Conservation (phyloP, 2,888 invertebrate genomes). For the Diplazon laetatorius region DNA sequence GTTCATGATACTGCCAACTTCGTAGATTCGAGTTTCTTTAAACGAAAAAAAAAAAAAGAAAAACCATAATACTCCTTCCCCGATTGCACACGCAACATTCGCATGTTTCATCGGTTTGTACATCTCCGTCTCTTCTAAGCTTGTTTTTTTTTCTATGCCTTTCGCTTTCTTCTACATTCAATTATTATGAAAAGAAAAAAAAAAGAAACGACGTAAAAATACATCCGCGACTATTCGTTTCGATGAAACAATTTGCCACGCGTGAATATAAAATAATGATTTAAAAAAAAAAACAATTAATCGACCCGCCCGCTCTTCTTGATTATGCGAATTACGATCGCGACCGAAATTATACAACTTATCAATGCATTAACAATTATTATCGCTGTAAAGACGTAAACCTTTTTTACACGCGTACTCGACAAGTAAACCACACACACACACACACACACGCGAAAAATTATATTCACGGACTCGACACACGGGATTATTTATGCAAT, state of each 20-base stretch:
- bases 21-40: conserved; percentile 73
- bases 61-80: conserved; percentile 74
- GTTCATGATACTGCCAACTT: conserved; percentile 81
- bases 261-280: too few species aligned
- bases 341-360: conserved; percentile 44
- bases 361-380: conserved; percentile 26
- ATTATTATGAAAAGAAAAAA: conserved; percentile 25
- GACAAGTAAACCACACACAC: conserved; percentile 37
- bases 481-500: conserved; percentile 46
- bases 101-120: conserved; percentile 56
- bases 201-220: conserved; percentile 36
- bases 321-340: too few species aligned
- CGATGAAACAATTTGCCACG: too few species aligned
- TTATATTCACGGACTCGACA: conserved; percentile 17
- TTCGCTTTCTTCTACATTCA: too few species aligned
- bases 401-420: conserved; percentile 47
- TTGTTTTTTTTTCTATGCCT: too few species aligned
- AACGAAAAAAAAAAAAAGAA: too few species aligned
- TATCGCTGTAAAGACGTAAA: conserved; percentile 45
- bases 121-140: conserved; percentile 53
- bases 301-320: too few species aligned
- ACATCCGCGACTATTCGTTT: conserved; percentile 25
- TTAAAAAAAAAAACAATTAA: too few species aligned
- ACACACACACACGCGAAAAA: conserved; percentile 11
- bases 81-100: conserved; percentile 45